phyloP scores from a whole-genome alignment of 53 echinoderm and acorn worm species.

The Mesocentrotus franciscanus region DNA sequence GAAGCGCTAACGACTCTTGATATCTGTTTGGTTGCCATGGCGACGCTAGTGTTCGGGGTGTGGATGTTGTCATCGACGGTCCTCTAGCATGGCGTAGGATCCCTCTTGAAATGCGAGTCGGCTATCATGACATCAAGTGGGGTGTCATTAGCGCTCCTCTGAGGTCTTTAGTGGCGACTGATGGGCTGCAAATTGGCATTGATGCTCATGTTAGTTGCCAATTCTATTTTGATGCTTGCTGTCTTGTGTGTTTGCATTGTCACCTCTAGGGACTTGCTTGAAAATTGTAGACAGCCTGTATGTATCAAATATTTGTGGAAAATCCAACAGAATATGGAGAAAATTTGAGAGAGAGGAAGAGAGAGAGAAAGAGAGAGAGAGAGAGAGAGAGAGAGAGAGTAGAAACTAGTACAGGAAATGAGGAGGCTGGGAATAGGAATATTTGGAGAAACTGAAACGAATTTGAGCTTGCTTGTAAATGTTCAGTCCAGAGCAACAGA shows the following conservation, averaged over 20 bases:
- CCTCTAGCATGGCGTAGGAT: slow-evolving; percentile 45
- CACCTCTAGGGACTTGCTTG: neutral
- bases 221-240: neutral
- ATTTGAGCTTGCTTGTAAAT: slow-evolving; percentile 13
- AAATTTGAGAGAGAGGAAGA: neutral
- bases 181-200: slow-evolving; percentile 41
- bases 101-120: slow-evolving; percentile 60
- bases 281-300: slow-evolving; percentile 31
- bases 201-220: slow-evolving; percentile 51
- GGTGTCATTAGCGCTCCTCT: slow-evolving; percentile 62
- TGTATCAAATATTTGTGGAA: slow-evolving; percentile 12
- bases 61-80: slow-evolving; percentile 64
- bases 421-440: neutral
- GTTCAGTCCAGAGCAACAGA: neutral
- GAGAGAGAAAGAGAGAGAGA: neutral
- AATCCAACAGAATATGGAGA: neutral
- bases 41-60: slow-evolving; percentile 45
- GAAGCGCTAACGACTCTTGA: slow-evolving; percentile 54
- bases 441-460: neutral
- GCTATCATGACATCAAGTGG: slow-evolving; percentile 59
- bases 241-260: slow-evolving; percentile 8
- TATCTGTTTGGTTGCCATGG: slow-evolving; percentile 56
- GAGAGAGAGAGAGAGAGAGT: neutral
- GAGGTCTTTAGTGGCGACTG: slow-evolving; percentile 42
- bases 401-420: slow-evolving; percentile 35